Evolutionary conservation across 2,113 vertebrate species (phyloP).

Genomic region (Bufo bufo): DNA sequence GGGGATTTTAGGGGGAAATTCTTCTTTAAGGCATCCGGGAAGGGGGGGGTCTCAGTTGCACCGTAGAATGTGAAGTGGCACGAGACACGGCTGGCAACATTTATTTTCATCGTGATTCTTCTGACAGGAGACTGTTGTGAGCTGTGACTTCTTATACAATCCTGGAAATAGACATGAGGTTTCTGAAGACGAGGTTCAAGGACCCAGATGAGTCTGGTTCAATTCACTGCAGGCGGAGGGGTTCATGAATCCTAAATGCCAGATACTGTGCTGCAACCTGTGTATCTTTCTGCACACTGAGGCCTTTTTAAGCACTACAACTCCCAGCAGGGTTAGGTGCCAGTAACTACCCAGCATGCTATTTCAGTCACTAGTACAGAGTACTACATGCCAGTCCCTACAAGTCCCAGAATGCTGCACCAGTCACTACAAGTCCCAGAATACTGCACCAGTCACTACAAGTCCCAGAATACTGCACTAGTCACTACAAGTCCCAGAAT

Average conservation of each 20-base stretch:
- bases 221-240: background rate
- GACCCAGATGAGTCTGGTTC: constrained; percentile 16
- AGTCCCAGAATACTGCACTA: background rate
- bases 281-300: background rate
- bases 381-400: background rate
- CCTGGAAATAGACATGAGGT: constrained; percentile 11
- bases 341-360: background rate
- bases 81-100: background rate
- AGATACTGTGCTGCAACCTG: background rate
- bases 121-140: constrained; percentile 20
- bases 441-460: background rate
- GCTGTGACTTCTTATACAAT: background rate
- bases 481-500: background rate
- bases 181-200: constrained; percentile 1
- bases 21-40: no score
- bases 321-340: background rate
- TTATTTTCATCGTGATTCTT: no score
- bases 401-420: background rate
- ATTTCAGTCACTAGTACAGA: no score
- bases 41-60: no score
- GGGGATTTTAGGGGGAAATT: no score
- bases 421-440: background rate
- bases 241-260: constrained; percentile 18
- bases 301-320: background rate
- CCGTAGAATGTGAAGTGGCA: background rate